Evolutionary conservation across 2,888 invertebrate genomes (phyloP), one percentile per base, ranked within the genome.

Genomic region (Glaucopsyche alexis): DNA sequence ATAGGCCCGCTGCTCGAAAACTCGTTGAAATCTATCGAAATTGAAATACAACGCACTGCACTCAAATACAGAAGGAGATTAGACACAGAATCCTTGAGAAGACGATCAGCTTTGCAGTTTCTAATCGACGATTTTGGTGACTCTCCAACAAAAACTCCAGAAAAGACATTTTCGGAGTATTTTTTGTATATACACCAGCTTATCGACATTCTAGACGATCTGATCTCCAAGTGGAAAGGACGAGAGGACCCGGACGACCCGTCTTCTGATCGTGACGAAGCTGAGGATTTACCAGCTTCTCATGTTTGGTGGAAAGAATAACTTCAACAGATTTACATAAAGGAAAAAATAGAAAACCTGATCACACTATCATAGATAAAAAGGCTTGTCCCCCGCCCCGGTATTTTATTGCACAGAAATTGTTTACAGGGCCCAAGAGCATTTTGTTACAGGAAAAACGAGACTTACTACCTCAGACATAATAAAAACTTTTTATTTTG

Each of bases 51-150:
- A 76, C 79, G 52, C 29, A 71, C 71, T 50, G 73, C 73, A 40
- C 6, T 71, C 7, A 55, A 72, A 55, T 74, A 74, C 42, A 72
- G 72, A 67, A 72, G 16, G 11, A 74, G 74, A 67, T 74, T 74
- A 40, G 47, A 72, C 29, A 74, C 72, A n/a, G 72, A 69, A 14
- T 72, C 67, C n/a, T 69, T 74, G 45, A 72, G 74, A 47, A 74
- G 69, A 69, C 71, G 74, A 38, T 74, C 74, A 49, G 74, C 74
- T 69, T 72, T 74, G 40, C 74, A 74, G 47, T 74, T 74, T 69
- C 45, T 74, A 47, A 72, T 72, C 38, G 74, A 74, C 11, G 52
- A 72, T 16, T 74, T 74, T 67, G 69, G 72, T 69, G 74, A 74
- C 50, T 74, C 16, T 16, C 72, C 74, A 29, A 72, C 42, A 4